A percentile compares a stretch with the other conserved stretches of the same genome.
Conservation (phyloP, 2,113 vertebrate genomes). For the Callipepla californica region DNA sequence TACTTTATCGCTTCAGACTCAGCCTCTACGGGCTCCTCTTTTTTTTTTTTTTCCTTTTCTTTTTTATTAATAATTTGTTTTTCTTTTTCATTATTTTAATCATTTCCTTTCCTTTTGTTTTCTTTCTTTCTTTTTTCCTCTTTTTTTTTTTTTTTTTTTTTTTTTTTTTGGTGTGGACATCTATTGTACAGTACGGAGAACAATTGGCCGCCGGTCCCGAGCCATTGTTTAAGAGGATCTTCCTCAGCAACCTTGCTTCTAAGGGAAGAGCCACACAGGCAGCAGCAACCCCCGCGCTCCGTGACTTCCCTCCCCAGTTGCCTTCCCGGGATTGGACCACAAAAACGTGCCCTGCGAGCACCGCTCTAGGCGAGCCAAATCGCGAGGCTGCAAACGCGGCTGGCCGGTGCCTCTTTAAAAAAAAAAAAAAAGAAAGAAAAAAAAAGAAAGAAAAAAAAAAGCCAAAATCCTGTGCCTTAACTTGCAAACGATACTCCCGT, state of each 20-base stretch:
- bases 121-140: background rate
- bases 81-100: background rate
- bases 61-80: background rate
- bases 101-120: background rate
- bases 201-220: conserved; percentile 52
- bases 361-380: conserved; percentile 57
- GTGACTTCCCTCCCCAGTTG: conserved; percentile 74
- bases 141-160: background rate
- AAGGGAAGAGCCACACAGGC: conserved; percentile 73
- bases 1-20: conserved; percentile 43
- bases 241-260: conserved; percentile 76
- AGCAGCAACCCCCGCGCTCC: conserved; percentile 69
- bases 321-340: conserved; percentile 76
- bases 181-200: conserved; percentile 65
- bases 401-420: conserved; percentile 35
- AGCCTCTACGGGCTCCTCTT: background rate
- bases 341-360: conserved; percentile 64
- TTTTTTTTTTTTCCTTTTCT: background rate
- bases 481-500: conserved; percentile 63
- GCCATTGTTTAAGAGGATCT: conserved; percentile 78
- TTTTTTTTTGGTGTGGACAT: background rate
- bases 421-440: background rate
- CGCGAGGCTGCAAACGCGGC: conserved; percentile 13
- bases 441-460: background rate
- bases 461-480: conserved; percentile 31